Conservation (phyloP, 2,113 vertebrate genomes). For the Dipodomys merriami region DNA sequence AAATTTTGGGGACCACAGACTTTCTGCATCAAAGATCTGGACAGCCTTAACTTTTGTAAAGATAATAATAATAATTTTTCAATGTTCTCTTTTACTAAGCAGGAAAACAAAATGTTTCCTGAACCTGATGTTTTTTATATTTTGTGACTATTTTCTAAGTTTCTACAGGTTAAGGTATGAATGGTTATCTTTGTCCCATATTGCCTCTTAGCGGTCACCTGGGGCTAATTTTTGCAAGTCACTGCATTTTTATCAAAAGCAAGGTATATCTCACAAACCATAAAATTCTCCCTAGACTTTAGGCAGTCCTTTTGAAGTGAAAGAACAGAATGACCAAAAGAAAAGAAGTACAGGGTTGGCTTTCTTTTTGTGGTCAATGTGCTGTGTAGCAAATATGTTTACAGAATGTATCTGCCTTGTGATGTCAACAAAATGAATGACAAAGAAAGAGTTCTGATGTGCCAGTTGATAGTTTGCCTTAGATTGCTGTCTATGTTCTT, state of each 20-base stretch:
- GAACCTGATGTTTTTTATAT: slow-evolving; percentile 84
- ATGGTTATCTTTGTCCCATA: slow-evolving; percentile 63
- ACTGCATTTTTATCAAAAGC: slow-evolving; percentile 78
- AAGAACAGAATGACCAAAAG: slow-evolving; percentile 85
- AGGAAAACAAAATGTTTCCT: slow-evolving; percentile 70
- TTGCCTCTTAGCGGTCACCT: slow-evolving; percentile 65
- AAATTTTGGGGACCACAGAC: slow-evolving; percentile 75
- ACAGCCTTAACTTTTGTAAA: slow-evolving; percentile 90
- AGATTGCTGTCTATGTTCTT: slow-evolving; percentile 82
- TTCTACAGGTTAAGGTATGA: slow-evolving; percentile 81
- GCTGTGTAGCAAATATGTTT: slow-evolving; percentile 88
- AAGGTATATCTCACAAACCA: slow-evolving; percentile 37
- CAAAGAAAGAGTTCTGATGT: slow-evolving; percentile 86
- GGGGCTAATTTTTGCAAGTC: slow-evolving; percentile 81
- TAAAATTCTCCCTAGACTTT: slow-evolving; percentile 77
- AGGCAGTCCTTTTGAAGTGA: slow-evolving; percentile 81
- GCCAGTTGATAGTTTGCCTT: slow-evolving; percentile 88
- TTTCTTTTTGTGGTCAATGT: slow-evolving; percentile 86
- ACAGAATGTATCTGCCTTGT: slow-evolving; percentile 88
- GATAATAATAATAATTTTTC: slow-evolving; percentile 73
- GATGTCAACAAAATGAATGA: slow-evolving; percentile 86
- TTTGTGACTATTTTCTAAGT: slow-evolving; percentile 86
- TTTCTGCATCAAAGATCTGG: slow-evolving; percentile 85
- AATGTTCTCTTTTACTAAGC: slow-evolving; percentile 83
- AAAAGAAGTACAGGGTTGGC: slow-evolving; percentile 88